These are phyloP conservation scores for Syngnathus acus DNA, from an alignment of 2,797 vertebrate species.

Conservation along the genomic window DNA sequence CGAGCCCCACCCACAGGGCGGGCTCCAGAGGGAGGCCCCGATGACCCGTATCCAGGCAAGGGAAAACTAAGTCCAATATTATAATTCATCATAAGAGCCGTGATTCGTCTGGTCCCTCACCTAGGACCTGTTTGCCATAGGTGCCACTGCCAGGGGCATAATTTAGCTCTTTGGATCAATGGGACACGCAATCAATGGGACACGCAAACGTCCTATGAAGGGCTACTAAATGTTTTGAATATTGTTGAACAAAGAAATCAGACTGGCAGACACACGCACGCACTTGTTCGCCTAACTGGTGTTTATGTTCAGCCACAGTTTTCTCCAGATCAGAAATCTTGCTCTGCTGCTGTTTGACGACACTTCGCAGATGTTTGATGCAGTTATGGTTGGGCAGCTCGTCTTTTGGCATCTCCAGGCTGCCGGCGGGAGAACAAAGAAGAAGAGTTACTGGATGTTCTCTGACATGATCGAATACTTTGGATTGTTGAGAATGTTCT, in stretches of 20 bases:
- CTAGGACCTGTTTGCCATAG: too few species aligned
- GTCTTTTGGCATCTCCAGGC: slow-evolving; percentile 97
- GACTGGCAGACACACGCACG: slow-evolving; percentile 6
- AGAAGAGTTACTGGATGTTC: neutral
- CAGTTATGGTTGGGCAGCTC: slow-evolving; percentile 93
- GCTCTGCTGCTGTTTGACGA: slow-evolving; percentile 90
- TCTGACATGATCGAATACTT: neutral
- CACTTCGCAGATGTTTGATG: slow-evolving; percentile 87
- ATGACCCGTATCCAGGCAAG: too few species aligned
- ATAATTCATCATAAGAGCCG: too few species aligned
- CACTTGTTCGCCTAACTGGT: slow-evolving; percentile 94
- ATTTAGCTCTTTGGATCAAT: too few species aligned
- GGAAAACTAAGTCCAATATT: too few species aligned
- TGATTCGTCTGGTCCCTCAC: too few species aligned
- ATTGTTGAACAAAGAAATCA: neutral
- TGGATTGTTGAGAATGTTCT: neutral
- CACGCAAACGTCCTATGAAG: too few species aligned
- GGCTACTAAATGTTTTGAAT: too few species aligned
- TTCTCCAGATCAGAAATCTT: slow-evolving; percentile 94
- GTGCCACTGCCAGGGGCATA: too few species aligned
- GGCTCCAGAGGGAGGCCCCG: too few species aligned
- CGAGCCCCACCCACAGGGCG: too few species aligned
- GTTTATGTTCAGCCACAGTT: slow-evolving; percentile 87
- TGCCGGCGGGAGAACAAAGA: slow-evolving; percentile 34
- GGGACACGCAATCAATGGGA: too few species aligned